Evolutionary conservation across 2,888 invertebrate species (phyloP).

Genomic region (Merodon equestris): DNA sequence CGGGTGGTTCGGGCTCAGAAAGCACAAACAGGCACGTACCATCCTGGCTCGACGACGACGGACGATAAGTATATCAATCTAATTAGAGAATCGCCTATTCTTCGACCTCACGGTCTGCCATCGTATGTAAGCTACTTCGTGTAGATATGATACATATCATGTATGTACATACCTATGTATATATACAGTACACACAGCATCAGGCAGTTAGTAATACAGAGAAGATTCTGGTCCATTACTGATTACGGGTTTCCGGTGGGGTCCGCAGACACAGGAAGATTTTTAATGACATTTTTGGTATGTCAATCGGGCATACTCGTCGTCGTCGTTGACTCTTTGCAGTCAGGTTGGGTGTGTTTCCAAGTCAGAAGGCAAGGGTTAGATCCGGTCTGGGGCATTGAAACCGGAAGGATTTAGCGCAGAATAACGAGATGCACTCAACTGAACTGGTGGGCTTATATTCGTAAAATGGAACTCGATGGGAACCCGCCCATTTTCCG

Average conservation of each 20-base stretch:
- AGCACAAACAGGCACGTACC: conserved; percentile 25
- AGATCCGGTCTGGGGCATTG: conserved; percentile 32
- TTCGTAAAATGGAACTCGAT: too few relatives aligned
- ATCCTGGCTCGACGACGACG: not conserved
- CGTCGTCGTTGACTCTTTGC: not conserved
- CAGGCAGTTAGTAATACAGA: conserved; percentile 19
- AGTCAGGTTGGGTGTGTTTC: not conserved
- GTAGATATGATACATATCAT: conserved; percentile 4
- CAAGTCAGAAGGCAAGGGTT: not conserved
- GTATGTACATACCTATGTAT: conserved; percentile 20
- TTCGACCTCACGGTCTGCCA: not conserved
- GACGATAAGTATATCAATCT: conserved; percentile 48
- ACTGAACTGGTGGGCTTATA: too few relatives aligned
- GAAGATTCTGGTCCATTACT: conserved; percentile 37
- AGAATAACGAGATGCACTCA: too few relatives aligned
- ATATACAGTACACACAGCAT: too few relatives aligned
- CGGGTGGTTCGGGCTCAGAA: conserved; percentile 14
- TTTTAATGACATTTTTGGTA: conserved; percentile 53
- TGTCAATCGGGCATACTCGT: conserved; percentile 1
- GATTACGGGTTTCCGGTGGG: conserved; percentile 51
- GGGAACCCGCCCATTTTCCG: too few relatives aligned
- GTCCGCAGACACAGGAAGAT: conserved; percentile 40
- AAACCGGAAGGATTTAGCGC: conserved; percentile 36
- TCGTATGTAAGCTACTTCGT: conserved; percentile 19
- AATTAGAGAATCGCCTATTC: conserved; percentile 46